Conservation (phyloP, 2,888 invertebrate species). For the Tetropium fuscum region DNA sequence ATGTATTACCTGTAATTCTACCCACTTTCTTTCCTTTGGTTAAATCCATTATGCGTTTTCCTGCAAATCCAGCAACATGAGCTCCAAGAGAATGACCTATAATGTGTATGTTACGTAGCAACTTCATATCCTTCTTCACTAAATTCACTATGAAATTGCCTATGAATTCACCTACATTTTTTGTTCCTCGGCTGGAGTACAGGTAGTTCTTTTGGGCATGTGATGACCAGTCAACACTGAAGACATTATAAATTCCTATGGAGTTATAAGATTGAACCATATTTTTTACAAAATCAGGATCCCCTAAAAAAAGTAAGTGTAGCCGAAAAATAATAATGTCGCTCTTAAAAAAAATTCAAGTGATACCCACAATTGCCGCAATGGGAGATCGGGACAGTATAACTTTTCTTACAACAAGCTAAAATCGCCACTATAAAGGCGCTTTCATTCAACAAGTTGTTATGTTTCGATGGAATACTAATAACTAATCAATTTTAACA, state of each 20-base stretch:
- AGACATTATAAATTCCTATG: conserved; percentile 41
- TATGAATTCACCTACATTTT: conserved; percentile 42
- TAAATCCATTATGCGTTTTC: conserved; percentile 36
- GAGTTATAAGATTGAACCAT: conserved; percentile 42
- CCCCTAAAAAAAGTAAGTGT: conserved; percentile 29
- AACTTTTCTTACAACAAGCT: no score
- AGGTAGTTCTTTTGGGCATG: conserved; percentile 45
- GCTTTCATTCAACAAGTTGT: no score
- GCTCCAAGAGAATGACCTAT: conserved; percentile 51
- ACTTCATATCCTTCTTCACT: conserved; percentile 31
- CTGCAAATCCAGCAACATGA: conserved; percentile 48
- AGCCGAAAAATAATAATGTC: no score
- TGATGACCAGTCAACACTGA: conserved; percentile 47
- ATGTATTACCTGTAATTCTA: conserved; percentile 46
- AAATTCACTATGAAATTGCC: conserved; percentile 41
- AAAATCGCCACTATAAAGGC: no score
- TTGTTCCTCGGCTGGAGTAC: conserved; percentile 41
- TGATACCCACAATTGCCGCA: no score
- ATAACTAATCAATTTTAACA: no score
- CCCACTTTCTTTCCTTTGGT: conserved; percentile 39
- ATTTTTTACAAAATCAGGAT: conserved; percentile 36
- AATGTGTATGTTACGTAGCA: conserved; percentile 43
- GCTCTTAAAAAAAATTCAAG: no score
- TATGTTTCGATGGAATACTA: no score
- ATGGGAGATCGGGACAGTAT: no score